These are phyloP conservation scores for Vipera latastei DNA, from an alignment of 2,797 vertebrate species.

Conservation along the genomic window DNA sequence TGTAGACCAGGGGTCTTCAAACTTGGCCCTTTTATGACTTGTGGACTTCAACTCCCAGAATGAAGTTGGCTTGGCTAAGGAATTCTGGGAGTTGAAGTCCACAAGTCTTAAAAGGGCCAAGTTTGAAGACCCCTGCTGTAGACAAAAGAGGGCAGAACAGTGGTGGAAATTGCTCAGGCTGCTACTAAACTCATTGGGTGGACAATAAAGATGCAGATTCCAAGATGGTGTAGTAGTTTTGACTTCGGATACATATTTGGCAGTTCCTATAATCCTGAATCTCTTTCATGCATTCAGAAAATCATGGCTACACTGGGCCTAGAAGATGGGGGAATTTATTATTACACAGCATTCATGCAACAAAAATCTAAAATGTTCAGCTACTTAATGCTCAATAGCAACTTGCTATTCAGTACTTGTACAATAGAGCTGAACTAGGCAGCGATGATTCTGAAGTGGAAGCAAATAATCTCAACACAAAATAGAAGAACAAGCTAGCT, in stretches of 20 bases:
- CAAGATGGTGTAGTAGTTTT: neutral
- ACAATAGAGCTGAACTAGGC: slow-evolving; percentile 48
- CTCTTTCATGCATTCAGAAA: slow-evolving; percentile 31
- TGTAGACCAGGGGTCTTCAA: too few relatives aligned
- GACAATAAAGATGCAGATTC: neutral
- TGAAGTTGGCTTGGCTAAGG: too few relatives aligned
- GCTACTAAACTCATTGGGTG: neutral
- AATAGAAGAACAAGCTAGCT: neutral
- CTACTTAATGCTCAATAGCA: slow-evolving; percentile 57
- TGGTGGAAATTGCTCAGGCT: neutral
- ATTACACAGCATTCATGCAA: slow-evolving; percentile 53
- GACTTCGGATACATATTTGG: neutral
- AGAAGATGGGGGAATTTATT: slow-evolving; percentile 45
- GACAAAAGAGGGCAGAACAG: neutral
- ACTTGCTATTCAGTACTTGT: slow-evolving; percentile 50
- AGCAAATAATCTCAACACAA: neutral
- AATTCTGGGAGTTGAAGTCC: too few relatives aligned
- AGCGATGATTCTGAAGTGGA: neutral
- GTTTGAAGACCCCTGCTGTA: too few relatives aligned
- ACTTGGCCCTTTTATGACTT: too few relatives aligned
- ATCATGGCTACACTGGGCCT: slow-evolving; percentile 29
- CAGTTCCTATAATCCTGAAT: neutral
- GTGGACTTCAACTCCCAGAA: too few relatives aligned
- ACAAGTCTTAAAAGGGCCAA: too few relatives aligned
- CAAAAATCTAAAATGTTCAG: slow-evolving; percentile 9